These are phyloP conservation scores for Nephila pilipes DNA, from an alignment of 1,140 invertebrate genomes.

Conservation along the genomic window DNA sequence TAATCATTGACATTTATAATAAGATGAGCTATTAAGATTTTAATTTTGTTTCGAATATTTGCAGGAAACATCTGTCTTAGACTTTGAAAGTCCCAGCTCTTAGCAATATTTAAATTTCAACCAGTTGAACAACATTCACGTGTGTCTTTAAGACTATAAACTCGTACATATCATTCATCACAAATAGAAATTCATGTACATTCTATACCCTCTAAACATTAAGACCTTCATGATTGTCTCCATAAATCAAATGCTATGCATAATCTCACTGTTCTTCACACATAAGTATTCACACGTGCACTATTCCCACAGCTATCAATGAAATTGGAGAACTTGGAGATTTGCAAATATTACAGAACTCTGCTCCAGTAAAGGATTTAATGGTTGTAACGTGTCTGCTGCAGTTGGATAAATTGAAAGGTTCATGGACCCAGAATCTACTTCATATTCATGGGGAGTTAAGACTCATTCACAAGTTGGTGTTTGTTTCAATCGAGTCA, in stretches of 20 bases:
- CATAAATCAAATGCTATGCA: not conserved
- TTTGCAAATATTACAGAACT: not conserved
- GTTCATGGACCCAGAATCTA: not conserved
- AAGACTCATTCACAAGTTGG: not conserved
- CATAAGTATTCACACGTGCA: not conserved
- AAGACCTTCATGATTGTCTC: not conserved
- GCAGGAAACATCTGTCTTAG: too few relatives aligned
- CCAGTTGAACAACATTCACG: not conserved
- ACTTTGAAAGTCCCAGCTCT: too few relatives aligned
- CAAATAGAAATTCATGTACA: not conserved
- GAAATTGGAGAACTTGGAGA: not conserved
- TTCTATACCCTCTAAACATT: not conserved
- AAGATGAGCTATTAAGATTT: too few relatives aligned
- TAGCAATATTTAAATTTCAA: too few relatives aligned
- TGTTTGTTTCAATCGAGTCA: not conserved
- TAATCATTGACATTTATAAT: too few relatives aligned
- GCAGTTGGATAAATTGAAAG: not conserved
- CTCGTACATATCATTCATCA: not conserved
- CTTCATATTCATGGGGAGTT: not conserved
- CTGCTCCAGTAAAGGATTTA: not conserved
- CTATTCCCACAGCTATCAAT: not conserved
- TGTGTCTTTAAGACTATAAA: not conserved
- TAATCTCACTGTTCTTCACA: constrained; percentile 13
- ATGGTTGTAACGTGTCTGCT: not conserved
- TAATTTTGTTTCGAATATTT: too few relatives aligned